Evolutionary conservation across 1,140 invertebrate genomes (phyloP), one percentile per base, ranked within the genome.

Genomic region (Lordiphosa mommai): DNA sequence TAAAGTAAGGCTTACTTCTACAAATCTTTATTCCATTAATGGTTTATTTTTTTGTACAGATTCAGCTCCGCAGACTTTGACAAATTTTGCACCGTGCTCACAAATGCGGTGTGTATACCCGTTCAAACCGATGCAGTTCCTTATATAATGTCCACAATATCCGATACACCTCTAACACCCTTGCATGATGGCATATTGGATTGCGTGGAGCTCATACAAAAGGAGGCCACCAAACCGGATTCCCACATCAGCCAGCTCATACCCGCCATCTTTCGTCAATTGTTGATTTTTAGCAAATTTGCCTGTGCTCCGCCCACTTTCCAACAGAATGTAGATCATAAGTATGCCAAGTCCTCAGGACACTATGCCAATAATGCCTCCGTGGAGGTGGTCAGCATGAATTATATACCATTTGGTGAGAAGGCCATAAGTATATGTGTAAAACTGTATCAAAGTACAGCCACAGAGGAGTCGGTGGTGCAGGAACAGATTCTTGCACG

Each of bases 341-440:
- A 88, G 48, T 87, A 86, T 48, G 61, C 61, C 6, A 88, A 88
- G 17, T 52, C 86, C 14, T 48, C 59, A 23, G 72, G 68, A 12
- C 74, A 82, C 51, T 88, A 88, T 67, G 51, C 65, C 50, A 88
- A 88, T 72, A 74, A 77, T 55, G 72, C 90, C 74, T 77, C 89
- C 90, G 90, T 92, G 56, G 95, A 96, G 71, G 95, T 93, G 92
- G 91, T 95, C n/a, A 93, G 92, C 33, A 94, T 95, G 93, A 96
- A 96, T 89, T 96, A 95, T 86, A 94, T 96, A 67, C 95, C 95
- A 37, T 97, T 97, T 90, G 95, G 96, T 61, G 95, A 97, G 86
- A 94, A 94, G 87, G 93, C 95, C 8, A 90, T 98, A 14, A 92
- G 92, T 13, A 94, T 97, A 91, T 93, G 94, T 33, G 94, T 96